Conservation (phyloP, 2,888 invertebrate species). For the Acleris emargana region DNA sequence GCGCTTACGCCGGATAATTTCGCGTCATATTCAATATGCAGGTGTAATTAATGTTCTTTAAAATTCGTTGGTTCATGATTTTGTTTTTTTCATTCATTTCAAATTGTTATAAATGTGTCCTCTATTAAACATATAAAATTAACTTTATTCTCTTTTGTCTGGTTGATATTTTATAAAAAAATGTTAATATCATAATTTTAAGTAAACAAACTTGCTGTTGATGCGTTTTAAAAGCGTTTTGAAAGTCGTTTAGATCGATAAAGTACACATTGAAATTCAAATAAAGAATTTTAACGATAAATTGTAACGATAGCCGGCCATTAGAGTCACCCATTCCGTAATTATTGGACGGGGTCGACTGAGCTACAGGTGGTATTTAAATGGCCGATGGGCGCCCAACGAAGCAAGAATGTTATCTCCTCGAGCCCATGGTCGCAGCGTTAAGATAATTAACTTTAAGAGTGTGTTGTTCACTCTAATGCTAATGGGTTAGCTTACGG, state of each 20-base stretch:
- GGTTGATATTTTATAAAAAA: slow-evolving; percentile 21
- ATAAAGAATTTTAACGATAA: slow-evolving; percentile 64
- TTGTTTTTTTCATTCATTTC: background rate
- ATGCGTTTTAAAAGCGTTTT: slow-evolving; percentile 57
- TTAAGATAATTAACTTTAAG: slow-evolving; percentile 34
- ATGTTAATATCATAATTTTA: slow-evolving; percentile 62
- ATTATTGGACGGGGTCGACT: slow-evolving; percentile 57
- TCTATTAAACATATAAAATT: background rate
- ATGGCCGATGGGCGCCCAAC: slow-evolving; percentile 46
- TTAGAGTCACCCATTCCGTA: slow-evolving; percentile 66
- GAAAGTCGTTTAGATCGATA: slow-evolving; percentile 47
- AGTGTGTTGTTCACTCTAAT: slow-evolving; percentile 24
- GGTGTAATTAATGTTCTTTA: slow-evolving; percentile 23
- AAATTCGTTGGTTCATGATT: slow-evolving; percentile 6
- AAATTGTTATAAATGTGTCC: background rate
- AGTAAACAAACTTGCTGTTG: slow-evolving; percentile 55
- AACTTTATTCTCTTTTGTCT: slow-evolving; percentile 7
- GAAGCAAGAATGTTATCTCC: slow-evolving; percentile 45
- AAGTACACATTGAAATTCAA: slow-evolving; percentile 56
- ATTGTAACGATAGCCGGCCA: slow-evolving; percentile 61
- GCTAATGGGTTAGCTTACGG: slow-evolving; percentile 22
- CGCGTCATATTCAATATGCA: slow-evolving; percentile 30
- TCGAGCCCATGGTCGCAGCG: slow-evolving; percentile 15
- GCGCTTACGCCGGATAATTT: slow-evolving; percentile 30
- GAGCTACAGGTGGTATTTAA: slow-evolving; percentile 73